Evolutionary conservation across 2,797 vertebrate species (phyloP).

Genomic region (Chelon auratus): DNA sequence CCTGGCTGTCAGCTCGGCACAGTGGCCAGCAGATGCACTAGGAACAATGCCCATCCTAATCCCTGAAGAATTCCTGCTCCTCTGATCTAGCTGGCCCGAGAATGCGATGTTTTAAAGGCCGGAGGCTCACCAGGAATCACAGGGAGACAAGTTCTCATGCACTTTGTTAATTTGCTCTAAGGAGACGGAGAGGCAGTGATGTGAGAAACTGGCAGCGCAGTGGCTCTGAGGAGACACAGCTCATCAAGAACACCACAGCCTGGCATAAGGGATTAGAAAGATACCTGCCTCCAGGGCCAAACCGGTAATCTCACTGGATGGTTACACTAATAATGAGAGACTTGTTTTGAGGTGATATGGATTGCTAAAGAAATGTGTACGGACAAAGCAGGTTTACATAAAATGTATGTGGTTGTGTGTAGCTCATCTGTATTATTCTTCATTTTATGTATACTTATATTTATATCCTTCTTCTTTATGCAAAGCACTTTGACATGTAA

Average conservation of each 20-base stretch:
- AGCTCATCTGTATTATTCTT: not conserved
- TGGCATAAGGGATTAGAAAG: constrained; percentile 53
- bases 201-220: constrained; percentile 64
- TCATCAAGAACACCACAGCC: constrained; percentile 46
- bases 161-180: constrained; percentile 69
- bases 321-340: constrained; percentile 31
- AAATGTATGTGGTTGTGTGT: not conserved
- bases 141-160: constrained; percentile 72
- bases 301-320: constrained; percentile 38
- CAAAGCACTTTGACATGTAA: not conserved
- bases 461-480: not conserved
- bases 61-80: constrained; percentile 81
- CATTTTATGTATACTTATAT: not conserved
- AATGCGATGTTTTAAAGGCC: constrained; percentile 77
- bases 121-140: constrained; percentile 70
- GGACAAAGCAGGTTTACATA: not conserved
- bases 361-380: not conserved
- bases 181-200: constrained; percentile 59
- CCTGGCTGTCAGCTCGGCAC: constrained; percentile 70
- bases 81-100: constrained; percentile 78
- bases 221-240: constrained; percentile 36
- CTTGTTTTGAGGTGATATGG: constrained; percentile 36
- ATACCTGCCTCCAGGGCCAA: constrained; percentile 34
- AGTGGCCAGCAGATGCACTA: constrained; percentile 68
- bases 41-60: constrained; percentile 84